Percentiles rank a stretch among this genome's conserved stretches.
Evolutionary conservation across 2,797 vertebrate genomes (phyloP).

Genomic region (Anas bernieri): DNA sequence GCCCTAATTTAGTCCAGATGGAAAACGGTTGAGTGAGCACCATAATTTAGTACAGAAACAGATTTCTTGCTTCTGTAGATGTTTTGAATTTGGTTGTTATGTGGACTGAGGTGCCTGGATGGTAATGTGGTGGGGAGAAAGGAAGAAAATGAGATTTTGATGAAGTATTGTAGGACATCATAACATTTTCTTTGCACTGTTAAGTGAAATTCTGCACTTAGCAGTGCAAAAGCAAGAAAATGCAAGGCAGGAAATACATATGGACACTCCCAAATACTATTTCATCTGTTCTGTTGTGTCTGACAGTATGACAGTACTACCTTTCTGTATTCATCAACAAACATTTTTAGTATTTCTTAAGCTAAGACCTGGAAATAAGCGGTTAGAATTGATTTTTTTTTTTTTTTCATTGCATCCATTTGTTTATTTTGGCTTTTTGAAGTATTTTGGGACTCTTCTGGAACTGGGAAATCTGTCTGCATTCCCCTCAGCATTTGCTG

Average conservation of each 20-base stretch:
- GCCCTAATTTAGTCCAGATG: not conserved
- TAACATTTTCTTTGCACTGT: not conserved
- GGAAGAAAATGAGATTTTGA: not conserved
- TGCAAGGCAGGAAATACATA: not conserved
- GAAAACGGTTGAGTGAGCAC: not conserved
- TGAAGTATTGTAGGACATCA: not conserved
- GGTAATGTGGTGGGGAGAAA: not conserved
- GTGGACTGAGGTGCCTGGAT: not conserved
- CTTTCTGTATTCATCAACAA: not conserved
- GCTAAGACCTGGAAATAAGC: not conserved
- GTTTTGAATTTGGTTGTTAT: not conserved
- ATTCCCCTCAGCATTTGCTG: not conserved
- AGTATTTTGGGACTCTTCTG: not conserved
- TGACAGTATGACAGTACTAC: not conserved
- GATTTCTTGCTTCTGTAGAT: not conserved
- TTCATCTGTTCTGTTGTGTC: not conserved
- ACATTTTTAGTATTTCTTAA: not conserved
- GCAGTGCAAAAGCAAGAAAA: not conserved
- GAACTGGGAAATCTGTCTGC: not conserved
- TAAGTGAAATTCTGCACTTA: not conserved
- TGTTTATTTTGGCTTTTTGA: constrained; percentile 10
- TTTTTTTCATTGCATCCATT: not conserved
- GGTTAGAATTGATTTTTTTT: not conserved
- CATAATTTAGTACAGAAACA: not conserved
- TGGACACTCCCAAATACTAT: fast-evolving